Base-by-base conservation (phyloP, 2,797 vertebrate species). In the Neosalanx taihuensis region DNA sequence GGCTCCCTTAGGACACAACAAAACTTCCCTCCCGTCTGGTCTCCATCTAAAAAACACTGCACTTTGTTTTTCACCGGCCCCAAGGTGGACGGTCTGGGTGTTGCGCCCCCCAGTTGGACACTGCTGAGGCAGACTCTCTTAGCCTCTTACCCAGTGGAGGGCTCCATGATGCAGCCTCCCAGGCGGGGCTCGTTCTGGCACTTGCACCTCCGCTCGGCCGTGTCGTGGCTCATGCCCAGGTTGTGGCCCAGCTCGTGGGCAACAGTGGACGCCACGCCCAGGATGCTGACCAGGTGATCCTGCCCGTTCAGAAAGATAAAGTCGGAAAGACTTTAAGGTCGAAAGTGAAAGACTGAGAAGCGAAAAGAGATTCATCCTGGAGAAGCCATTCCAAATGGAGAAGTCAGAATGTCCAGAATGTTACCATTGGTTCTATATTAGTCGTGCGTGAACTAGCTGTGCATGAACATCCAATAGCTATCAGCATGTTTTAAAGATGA, bases 171-270 rank as follows among this genome's bases (percentile, higher is more conserved):
- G 88, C 97, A 99, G 63, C 94, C 94, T 0, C 94, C 95, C 1
- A 93, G 90, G 0, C 93, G 93, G 0, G 86, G 86, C 0, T 94
- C 94, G 9, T 76, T 92, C 37, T 90, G 89, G 60, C 95, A 95
- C 5, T 86, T 78, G 18, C 97, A 99, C 72, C 67, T 84, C 1
- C 93, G 93, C 0, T 93, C 89, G 0, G 87, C 26, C 0, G 90
- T 78, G 78, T 96, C 94, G 0, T 99, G 97, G 64, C 79, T 92
- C 89, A 98, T 92, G 65, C 97, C 97, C 73, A 98, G 85, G 86
- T 95, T 98, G 82, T 98, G 97, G 3, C 97, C 97, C 0, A 99
- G 84, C 79, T 97, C 95, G 0, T 99, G 97, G 0, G 96, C 96
- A 0, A 98, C 87, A 0, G 96, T 97, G 75, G 97, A 96, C 3